Evolutionary conservation across 2,888 invertebrate species (phyloP).

Genomic region (Halictus ligatus): DNA sequence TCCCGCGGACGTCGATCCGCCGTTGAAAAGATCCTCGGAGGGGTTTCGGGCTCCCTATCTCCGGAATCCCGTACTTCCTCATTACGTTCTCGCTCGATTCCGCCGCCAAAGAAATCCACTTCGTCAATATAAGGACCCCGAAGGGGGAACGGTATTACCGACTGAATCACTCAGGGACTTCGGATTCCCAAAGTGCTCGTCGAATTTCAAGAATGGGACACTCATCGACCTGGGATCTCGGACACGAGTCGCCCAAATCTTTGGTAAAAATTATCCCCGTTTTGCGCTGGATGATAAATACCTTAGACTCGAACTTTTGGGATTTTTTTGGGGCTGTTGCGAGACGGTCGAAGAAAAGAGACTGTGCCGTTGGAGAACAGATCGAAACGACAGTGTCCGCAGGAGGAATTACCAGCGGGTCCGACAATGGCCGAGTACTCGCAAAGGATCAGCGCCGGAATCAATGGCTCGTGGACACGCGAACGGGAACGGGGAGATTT

Average conservation of each 20-base stretch:
- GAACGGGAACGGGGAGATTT: constrained; percentile 38
- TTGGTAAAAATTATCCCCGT: not conserved
- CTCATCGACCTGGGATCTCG: not conserved
- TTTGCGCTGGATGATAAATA: too few species aligned
- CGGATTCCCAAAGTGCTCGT: constrained; percentile 45
- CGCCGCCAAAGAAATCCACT: constrained; percentile 37
- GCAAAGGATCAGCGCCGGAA: constrained; percentile 20
- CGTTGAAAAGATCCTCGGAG: constrained; percentile 22
- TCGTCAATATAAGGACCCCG: constrained; percentile 39
- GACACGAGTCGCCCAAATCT: not conserved
- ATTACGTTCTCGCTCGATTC: constrained; percentile 32
- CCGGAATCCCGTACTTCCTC: constrained; percentile 11
- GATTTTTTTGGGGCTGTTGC: not conserved
- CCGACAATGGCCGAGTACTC: constrained; percentile 38
- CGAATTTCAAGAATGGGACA: constrained; percentile 16
- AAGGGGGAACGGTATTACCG: constrained; percentile 40
- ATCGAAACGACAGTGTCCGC: constrained; percentile 4
- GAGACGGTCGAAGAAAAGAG: constrained; percentile 1
- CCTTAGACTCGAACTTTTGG: not conserved
- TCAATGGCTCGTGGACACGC: constrained; percentile 47
- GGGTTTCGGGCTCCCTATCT: not conserved
- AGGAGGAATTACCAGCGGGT: constrained; percentile 48
- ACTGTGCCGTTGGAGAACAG: constrained; percentile 5
- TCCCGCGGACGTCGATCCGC: constrained; percentile 8
- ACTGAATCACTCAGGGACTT: constrained; percentile 39